These are phyloP conservation scores for Falco cherrug DNA, from an alignment of 2,797 vertebrate genomes.

Conservation along the genomic window DNA sequence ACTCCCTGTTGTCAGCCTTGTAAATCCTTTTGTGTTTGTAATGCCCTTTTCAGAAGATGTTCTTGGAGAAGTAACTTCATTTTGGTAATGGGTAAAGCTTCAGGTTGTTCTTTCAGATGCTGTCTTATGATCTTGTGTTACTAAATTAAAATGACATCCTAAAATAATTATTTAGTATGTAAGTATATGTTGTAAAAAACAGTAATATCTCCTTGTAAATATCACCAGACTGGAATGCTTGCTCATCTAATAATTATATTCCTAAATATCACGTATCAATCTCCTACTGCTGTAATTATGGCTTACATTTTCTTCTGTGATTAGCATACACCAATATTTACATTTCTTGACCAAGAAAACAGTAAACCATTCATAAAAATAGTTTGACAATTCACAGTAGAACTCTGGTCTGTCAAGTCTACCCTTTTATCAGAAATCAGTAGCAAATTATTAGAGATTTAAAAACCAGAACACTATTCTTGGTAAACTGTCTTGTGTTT, in stretches of 20 bases:
- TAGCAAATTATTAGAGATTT: not conserved
- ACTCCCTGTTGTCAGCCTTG: not conserved
- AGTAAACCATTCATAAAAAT: not conserved
- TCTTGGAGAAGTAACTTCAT: constrained; percentile 7
- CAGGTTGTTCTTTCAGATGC: not conserved
- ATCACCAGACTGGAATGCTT: not conserved
- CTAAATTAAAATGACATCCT: not conserved
- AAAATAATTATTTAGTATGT: not conserved
- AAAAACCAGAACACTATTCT: not conserved
- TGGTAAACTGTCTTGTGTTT: not conserved
- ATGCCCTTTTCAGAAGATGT: not conserved
- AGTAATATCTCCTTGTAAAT: not conserved
- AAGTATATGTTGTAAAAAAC: not conserved
- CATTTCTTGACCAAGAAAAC: not conserved
- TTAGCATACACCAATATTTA: not conserved
- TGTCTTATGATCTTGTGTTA: not conserved
- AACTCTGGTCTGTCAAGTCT: not conserved
- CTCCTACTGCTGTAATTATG: not conserved
- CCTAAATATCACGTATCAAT: not conserved
- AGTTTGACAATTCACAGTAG: not conserved
- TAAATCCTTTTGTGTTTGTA: not conserved
- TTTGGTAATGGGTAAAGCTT: not conserved
- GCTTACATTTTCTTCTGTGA: not conserved
- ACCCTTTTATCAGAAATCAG: not conserved
- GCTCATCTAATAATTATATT: not conserved